Evolutionary conservation across 1,140 invertebrate genomes (phyloP), one percentile per base, ranked within the genome.

Genomic region (Drosophila triauraria): DNA sequence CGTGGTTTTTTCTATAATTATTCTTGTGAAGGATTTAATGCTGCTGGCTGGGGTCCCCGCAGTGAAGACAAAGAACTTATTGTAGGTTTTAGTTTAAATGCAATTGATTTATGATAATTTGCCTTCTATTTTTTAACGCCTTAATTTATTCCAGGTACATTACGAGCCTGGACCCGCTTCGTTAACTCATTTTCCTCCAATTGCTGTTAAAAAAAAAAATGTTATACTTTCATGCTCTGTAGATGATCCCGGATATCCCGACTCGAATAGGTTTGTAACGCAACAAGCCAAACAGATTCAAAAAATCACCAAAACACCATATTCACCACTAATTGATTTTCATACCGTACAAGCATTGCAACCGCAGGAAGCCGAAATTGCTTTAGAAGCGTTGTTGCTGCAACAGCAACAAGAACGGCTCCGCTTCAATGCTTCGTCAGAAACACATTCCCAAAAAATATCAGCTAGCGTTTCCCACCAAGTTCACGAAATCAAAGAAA

Each of bases 1-100:
- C 95, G 97, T 65, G 95, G 95, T 54, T 97, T 98, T 91, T 97
- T 98, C 71, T 98, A 97, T n/a, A 98, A 98, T 93, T 98, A 98
- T 93, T 97, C 97, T 0, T 98, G 98, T 92, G 95, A 96, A 82
- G 97, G 97, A 3, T 95, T 95, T 85, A 98, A 98, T 93, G 95
- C 95, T 13, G 97, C 97, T 15, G 97, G 97, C 12, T 98, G 97
- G 96, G 97, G 97, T 38, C 94, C 95, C 12, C 93, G 95, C 69
- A 97, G 97, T 8, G 93, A 95, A 27, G 95, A 95, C 58, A 95
- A 95, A 10, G 95, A 97, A 77, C 94, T 98, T 10, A 77, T 91
- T 76, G 91, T 92, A 53, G 32, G 82, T 67, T 20, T 8, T 15
- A 15, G n/a, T 12, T 13, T 12, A 6, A 6, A 15, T 13, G n/a